These are phyloP conservation scores for Conistra vaccinii DNA, from an alignment of 2,888 invertebrate species.

Conservation along the genomic window DNA sequence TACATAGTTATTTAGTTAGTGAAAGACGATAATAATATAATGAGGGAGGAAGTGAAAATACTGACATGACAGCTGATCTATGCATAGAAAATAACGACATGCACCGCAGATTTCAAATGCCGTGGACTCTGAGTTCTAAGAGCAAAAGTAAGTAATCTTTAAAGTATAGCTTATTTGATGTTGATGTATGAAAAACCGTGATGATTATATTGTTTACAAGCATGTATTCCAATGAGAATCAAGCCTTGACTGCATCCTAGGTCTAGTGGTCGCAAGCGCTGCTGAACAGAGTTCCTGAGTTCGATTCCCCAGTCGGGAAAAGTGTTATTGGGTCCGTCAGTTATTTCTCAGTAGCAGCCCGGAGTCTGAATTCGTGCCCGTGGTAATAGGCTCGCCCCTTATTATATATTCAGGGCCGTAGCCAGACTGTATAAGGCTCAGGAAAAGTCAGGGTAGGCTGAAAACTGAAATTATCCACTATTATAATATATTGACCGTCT, in stretches of 20 bases:
- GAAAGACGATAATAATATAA: slow-evolving; percentile 35
- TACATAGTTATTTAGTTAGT: slow-evolving; percentile 21
- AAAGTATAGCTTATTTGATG: neutral
- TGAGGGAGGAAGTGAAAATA: slow-evolving; percentile 42
- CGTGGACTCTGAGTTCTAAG: neutral
- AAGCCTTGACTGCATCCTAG: neutral
- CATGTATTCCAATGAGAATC: neutral
- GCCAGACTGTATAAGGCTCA: no score
- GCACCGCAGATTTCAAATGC: slow-evolving; percentile 16
- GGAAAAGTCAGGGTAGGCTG: neutral
- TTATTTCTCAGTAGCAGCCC: neutral
- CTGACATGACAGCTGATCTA: slow-evolving; percentile 23
- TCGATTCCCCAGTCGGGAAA: neutral
- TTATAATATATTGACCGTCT: no score
- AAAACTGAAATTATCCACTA: no score
- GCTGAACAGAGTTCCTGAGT: neutral
- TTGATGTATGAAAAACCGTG: neutral
- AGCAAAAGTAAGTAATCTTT: slow-evolving; percentile 18
- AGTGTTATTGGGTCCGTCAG: neutral
- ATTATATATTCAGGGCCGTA: no score
- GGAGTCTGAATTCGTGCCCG: neutral
- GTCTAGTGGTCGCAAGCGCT: neutral
- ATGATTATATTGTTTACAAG: neutral
- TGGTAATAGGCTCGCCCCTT: neutral
- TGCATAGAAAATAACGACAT: slow-evolving; percentile 17